phyloP scores from a whole-genome alignment of 2,797 vertebrate genomes.

The Diplodus puntazzo region DNA sequence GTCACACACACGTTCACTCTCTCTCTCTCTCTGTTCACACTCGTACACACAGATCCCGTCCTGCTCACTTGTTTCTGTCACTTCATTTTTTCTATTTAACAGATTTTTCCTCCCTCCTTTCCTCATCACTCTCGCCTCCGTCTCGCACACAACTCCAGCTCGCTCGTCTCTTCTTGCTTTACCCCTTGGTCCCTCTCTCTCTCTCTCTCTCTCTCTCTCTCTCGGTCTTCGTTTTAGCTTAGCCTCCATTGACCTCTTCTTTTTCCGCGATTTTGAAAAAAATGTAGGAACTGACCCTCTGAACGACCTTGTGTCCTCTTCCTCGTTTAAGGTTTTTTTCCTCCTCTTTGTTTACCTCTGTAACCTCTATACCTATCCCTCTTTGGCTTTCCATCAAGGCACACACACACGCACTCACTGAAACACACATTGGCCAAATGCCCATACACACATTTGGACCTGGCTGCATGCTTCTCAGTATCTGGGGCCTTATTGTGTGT shows the following conservation, averaged over 20 bases:
- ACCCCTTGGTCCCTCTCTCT: neutral
- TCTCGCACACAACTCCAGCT: conserved; percentile 19
- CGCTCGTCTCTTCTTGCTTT: neutral
- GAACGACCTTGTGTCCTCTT: conserved; percentile 20
- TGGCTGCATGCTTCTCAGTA: conserved; percentile 72
- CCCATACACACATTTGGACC: conserved; percentile 91
- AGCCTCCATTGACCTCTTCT: conserved; percentile 52
- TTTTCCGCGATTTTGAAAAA: conserved; percentile 15
- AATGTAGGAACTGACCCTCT: conserved; percentile 52
- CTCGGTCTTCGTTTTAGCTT: conserved; percentile 30
- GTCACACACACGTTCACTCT: conserved; percentile 48
- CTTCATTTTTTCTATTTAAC: conserved; percentile 6
- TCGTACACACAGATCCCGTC: conserved; percentile 15
- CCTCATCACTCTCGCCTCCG: neutral
- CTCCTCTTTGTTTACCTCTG: conserved; percentile 61
- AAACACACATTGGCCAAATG: conserved; percentile 86
- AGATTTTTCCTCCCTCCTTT: neutral
- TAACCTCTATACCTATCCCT: conserved; percentile 66
- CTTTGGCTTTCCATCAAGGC: conserved; percentile 57
- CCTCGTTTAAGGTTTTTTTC: conserved; percentile 29
- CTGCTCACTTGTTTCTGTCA: conserved; percentile 23
- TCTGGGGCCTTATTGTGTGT: conserved; percentile 88
- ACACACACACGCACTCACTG: conserved; percentile 26
- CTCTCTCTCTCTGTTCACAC: neutral
- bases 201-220: conserved; percentile 1